These are phyloP conservation scores for Cyphomyrus plagiostoma DNA, from an alignment of 2,113 vertebrate species.

Conservation along the genomic window DNA sequence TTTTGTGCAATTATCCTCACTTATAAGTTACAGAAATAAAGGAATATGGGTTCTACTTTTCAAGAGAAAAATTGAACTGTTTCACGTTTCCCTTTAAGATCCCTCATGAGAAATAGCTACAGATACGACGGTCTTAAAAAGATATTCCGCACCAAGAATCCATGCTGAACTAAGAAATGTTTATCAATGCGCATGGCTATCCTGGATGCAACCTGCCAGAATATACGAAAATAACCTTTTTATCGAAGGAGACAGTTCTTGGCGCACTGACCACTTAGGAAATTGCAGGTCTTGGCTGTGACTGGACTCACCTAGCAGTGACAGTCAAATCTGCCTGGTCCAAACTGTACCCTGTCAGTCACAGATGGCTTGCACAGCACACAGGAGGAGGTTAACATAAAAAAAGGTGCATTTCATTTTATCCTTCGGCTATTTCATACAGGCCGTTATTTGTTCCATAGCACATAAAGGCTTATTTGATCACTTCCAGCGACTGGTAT, in stretches of 20 bases:
- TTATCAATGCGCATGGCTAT: not conserved
- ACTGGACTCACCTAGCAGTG: not conserved
- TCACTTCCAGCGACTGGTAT: conserved; percentile 52
- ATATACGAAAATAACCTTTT: not conserved
- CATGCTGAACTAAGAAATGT: not conserved
- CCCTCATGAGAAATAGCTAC: not conserved
- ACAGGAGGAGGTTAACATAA: not conserved
- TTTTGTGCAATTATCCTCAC: not conserved
- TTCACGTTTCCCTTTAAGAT: not conserved
- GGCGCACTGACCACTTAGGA: not conserved
- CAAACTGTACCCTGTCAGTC: conserved; percentile 29
- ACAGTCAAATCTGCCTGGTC: not conserved
- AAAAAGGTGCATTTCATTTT: conserved; percentile 39
- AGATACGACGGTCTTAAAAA: not conserved
- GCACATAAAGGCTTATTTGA: conserved; percentile 58
- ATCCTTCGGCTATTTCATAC: conserved; percentile 48
- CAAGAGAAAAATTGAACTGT: not conserved
- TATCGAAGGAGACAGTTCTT: not conserved
- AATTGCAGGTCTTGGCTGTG: not conserved
- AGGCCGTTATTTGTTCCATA: conserved; percentile 50
- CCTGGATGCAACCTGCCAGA: not conserved
- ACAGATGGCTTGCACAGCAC: conserved; percentile 30
- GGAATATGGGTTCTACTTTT: not conserved
- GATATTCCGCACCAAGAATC: not conserved
- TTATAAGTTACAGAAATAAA: not conserved